Evolutionary conservation across 2,888 invertebrate species (phyloP).

Genomic region (Platyscelio sp.): DNA sequence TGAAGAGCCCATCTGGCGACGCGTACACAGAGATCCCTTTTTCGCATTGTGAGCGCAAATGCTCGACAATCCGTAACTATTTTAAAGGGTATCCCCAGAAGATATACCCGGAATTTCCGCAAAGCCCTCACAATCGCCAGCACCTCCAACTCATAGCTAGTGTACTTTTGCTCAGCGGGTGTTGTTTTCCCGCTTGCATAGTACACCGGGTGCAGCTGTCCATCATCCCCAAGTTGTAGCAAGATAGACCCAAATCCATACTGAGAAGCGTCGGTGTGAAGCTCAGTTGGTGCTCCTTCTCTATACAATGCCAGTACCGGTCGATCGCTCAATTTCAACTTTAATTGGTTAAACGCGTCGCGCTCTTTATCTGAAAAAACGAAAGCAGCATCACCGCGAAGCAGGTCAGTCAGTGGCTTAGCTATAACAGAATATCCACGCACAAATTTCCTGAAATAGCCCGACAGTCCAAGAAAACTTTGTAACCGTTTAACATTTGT

Average conservation of each 20-base stretch:
- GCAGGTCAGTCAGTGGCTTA: slow-evolving; percentile 19
- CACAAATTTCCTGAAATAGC: slow-evolving; percentile 69
- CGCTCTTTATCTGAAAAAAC: not conserved
- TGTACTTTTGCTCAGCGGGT: slow-evolving; percentile 69
- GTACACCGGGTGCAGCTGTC: not conserved
- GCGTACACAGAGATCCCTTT: slow-evolving; percentile 14
- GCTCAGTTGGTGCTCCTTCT: not conserved
- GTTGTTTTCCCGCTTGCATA: slow-evolving; percentile 45
- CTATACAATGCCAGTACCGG: not conserved
- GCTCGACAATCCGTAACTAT: not conserved
- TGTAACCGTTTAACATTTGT: slow-evolving; percentile 55
- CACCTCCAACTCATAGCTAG: slow-evolving; percentile 71
- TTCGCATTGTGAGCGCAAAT: slow-evolving; percentile 1
- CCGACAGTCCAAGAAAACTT: slow-evolving; percentile 67
- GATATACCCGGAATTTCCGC: not conserved
- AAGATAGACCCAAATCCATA: not conserved
- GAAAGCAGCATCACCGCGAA: slow-evolving; percentile 4
- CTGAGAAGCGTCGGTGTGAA: not conserved
- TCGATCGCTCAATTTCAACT: not conserved
- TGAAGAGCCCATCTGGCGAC: slow-evolving; percentile 36
- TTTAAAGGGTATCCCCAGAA: not conserved
- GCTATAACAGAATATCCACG: slow-evolving; percentile 40
- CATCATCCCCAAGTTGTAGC: not conserved
- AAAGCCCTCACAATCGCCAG: not conserved
- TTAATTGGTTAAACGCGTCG: slow-evolving; percentile 22